Evolutionary conservation across 2,113 vertebrate genomes (phyloP), one percentile per base, ranked within the genome.

Genomic region (Proterorhinus semilunaris): DNA sequence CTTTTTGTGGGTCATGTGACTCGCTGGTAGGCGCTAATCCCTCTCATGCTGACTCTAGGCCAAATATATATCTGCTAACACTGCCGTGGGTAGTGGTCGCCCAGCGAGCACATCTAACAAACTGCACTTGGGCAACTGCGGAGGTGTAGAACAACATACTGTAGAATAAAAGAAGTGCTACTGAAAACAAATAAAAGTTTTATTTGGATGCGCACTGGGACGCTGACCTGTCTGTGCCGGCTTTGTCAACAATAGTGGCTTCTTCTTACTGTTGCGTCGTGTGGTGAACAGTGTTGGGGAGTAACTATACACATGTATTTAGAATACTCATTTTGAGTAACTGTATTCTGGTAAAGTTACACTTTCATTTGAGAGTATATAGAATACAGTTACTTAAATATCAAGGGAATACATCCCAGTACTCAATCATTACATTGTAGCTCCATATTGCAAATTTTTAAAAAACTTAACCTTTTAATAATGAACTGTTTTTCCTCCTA

Each of bases 21-120:
- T 16, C 4, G 54, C 55, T 63, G 36, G 71, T 65, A 81, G 81
- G 86, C 74, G 91, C 75, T 89, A 88, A 91, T 87, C 90, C 83
- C 61, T 61, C 73, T 84, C 81, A 88, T 75, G 80, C 86, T 66
- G 50, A 79, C 76, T 72, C 65, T 55, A 83, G 58, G 86, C 88
- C 87, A 88, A 88, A 90, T 91, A 88, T 91, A 90, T 70, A 89
- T 78, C 76, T 87, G 84, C 66, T 87, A 88, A 89, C 85, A 65
- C 80, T 75, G 51, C 45, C 65, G 61, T 15, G 75, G 74, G 74
- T 74, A 74, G 69, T 46, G 11, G 79, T 79, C 81, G 79, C 64
- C 72, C 66, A 82, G 45, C 44, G 70, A 63, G 75, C 65, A 66
- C 59, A 66, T 74, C 57, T 75, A 44, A 65, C 62, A 75, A 69